These are phyloP conservation scores for Scopus umbretta DNA, from an alignment of 2,113 vertebrate genomes.

Conservation along the genomic window DNA sequence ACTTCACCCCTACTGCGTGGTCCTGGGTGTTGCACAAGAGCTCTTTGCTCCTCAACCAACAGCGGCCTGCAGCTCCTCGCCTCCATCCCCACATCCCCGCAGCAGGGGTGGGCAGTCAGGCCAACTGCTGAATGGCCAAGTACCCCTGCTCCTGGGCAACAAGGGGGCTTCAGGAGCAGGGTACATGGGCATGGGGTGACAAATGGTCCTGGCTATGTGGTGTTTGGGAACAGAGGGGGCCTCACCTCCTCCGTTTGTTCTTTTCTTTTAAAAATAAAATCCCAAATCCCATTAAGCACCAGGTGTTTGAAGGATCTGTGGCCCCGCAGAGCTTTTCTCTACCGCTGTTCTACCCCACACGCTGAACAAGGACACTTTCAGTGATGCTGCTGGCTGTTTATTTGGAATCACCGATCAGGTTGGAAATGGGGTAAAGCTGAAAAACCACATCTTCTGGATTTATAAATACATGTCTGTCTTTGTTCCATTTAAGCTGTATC, in stretches of 20 bases:
- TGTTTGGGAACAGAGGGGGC: not conserved
- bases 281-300: not conserved
- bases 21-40: not conserved
- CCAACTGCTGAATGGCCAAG: not conserved
- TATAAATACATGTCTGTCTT: not conserved
- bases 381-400: slow-evolving; percentile 8
- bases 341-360: not conserved
- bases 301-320: not conserved
- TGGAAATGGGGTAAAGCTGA: not conserved
- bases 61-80: not conserved
- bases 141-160: rapidly evolving
- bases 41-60: not conserved
- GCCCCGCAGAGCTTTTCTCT: not conserved
- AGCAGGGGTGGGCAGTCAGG: not conserved
- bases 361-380: not conserved
- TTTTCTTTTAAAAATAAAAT: not conserved
- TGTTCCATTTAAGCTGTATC: not conserved
- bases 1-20: not conserved
- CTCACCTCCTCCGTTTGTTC: not conserved
- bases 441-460: not conserved
- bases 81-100: not conserved
- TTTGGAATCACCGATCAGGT: not conserved
- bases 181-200: no score
- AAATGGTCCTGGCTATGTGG: not conserved
- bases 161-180: not conserved